Conservation (phyloP, 2,888 invertebrate genomes). For the Beris chalybata region DNA sequence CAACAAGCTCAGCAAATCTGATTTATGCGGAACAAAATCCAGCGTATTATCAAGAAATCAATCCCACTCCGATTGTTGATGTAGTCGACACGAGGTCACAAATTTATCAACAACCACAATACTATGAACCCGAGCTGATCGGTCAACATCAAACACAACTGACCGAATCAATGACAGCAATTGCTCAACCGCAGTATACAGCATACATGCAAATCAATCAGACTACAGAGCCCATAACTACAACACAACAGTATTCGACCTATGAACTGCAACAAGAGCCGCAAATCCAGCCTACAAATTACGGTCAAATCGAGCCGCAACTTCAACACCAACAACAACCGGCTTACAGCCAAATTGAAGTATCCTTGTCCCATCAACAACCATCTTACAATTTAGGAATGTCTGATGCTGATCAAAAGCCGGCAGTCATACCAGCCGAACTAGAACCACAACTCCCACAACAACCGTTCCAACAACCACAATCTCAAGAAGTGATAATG, state of each 20-base stretch:
- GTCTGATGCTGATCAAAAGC: neutral
- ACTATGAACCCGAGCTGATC: no score
- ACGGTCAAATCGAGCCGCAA: constrained; percentile 36
- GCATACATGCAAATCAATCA: neutral
- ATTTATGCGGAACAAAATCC: constrained; percentile 42
- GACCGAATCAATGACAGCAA: neutral
- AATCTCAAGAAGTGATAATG: constrained; percentile 10
- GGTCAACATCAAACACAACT: constrained; percentile 35
- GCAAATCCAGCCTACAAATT: constrained; percentile 36
- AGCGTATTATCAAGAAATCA: constrained; percentile 39
- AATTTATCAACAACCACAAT: constrained; percentile 39
- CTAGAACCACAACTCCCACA: constrained; percentile 33
- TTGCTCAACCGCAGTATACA: constrained; percentile 1
- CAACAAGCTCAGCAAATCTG: constrained; percentile 33
- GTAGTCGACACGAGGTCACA: constrained; percentile 12
- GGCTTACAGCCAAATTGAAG: constrained; percentile 39
- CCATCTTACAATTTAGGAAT: constrained; percentile 38
- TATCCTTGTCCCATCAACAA: constrained; percentile 38
- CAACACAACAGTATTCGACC: no score
- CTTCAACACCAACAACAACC: constrained; percentile 42
- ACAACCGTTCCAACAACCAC: constrained; percentile 39
- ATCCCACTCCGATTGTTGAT: constrained; percentile 26
- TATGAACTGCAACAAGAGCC: constrained; percentile 9
- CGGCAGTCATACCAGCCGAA: constrained; percentile 39
- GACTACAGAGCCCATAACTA: no score